Evolutionary conservation across 2,113 vertebrate species (phyloP).

Genomic region (Seriola aureovittata): DNA sequence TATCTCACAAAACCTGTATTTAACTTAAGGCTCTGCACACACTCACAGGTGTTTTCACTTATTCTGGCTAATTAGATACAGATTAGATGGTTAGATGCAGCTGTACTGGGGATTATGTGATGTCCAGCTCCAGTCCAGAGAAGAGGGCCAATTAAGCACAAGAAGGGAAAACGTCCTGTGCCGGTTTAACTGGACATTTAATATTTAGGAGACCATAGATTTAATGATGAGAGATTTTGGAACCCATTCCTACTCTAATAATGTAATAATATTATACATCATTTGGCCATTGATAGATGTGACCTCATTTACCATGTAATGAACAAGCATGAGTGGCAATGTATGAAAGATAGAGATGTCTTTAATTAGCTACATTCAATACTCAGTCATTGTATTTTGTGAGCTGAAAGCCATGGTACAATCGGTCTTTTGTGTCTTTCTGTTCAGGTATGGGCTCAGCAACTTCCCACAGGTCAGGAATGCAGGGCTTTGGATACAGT

Average conservation of each 20-base stretch:
- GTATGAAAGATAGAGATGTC: background rate
- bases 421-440: conserved; percentile 19
- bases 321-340: background rate
- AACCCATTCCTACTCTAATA: background rate
- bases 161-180: background rate
- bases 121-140: background rate
- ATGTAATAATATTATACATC: too few species aligned
- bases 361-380: background rate
- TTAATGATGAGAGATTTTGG: background rate
- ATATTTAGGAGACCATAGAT: background rate
- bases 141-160: background rate
- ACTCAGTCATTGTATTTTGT: background rate
- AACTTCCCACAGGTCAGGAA: conserved; percentile 76
- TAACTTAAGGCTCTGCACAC: background rate
- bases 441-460: conserved; percentile 93
- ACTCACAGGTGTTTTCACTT: background rate
- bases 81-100: background rate
- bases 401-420: background rate
- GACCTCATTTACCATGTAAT: background rate
- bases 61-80: background rate
- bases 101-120: background rate
- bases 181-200: too few species aligned
- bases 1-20: background rate
- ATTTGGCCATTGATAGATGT: background rate
- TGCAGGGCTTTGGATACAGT: conserved; percentile 95